Evolutionary conservation across 2,888 invertebrate genomes (phyloP).

Genomic region (Agrochola litura): DNA sequence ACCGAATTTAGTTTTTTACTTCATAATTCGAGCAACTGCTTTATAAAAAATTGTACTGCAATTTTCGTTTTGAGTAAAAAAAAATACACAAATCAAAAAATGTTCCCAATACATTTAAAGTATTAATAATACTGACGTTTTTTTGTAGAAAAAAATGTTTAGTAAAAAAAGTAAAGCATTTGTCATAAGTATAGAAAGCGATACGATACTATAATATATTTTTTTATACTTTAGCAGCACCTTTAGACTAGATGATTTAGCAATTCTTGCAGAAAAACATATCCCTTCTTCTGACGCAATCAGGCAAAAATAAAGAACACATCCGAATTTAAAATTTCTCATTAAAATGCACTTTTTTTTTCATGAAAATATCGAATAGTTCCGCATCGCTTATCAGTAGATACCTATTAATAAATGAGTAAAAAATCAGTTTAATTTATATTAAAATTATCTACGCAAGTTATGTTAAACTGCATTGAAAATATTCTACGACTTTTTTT

Average conservation of each 20-base stretch:
- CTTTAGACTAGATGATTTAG: constrained; percentile 35
- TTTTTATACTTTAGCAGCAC: constrained; percentile 25
- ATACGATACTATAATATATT: constrained; percentile 24
- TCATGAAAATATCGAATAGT: background rate
- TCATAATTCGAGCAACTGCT: constrained; percentile 10
- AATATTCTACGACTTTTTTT: constrained; percentile 21
- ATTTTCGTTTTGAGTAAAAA: constrained; percentile 19
- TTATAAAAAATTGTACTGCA: constrained; percentile 50
- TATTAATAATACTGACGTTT: constrained; percentile 65
- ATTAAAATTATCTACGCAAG: constrained; percentile 19
- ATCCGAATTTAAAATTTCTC: background rate
- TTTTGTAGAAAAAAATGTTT: constrained; percentile 32
- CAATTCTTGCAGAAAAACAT: background rate
- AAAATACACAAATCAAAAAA: constrained; percentile 25
- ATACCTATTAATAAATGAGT: constrained; percentile 38
- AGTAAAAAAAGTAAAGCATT: constrained; percentile 44
- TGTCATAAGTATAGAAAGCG: constrained; percentile 32
- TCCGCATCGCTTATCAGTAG: constrained; percentile 38
- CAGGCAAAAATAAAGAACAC: background rate
- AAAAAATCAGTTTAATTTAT: constrained; percentile 25
- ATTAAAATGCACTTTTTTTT: background rate
- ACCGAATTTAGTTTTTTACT: constrained; percentile 10
- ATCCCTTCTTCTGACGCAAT: background rate
- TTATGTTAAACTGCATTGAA: constrained; percentile 6
- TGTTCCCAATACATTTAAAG: constrained; percentile 55